Conservation (phyloP, 2,113 vertebrate genomes). For the Catagonus wagneri region DNA sequence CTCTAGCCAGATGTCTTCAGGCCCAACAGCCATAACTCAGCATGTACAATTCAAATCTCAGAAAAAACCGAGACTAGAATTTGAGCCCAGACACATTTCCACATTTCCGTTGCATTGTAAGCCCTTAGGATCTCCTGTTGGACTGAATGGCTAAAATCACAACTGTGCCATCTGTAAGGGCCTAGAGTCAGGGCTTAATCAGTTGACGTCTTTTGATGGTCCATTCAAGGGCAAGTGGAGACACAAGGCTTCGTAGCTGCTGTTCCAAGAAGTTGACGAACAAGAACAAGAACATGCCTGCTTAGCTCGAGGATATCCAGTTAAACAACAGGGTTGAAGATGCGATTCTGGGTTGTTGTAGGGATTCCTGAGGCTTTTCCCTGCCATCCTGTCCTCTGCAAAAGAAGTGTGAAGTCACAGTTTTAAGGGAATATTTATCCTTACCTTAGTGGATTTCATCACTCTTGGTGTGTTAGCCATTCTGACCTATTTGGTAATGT, state of each 20-base stretch:
- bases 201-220: neutral
- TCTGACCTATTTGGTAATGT: neutral
- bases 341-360: neutral
- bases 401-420: neutral
- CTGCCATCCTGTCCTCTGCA: accelerated
- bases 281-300: neutral
- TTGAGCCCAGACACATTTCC: too few species aligned
- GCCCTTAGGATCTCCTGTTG: neutral
- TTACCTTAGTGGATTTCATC: neutral
- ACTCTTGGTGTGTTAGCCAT: neutral
- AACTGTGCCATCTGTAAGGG: neutral
- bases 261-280: neutral
- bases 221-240: neutral
- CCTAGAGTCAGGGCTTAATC: neutral
- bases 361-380: neutral
- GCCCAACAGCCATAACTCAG: neutral
- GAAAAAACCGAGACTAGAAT: neutral
- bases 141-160: neutral
- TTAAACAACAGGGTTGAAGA: neutral
- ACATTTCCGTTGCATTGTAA: neutral
- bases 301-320: accelerated
- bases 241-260: accelerated
- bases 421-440: neutral
- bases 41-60: neutral
- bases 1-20: neutral